These are phyloP conservation scores for Phaethon lepturus DNA, from an alignment of 2,113 vertebrate genomes.

Conservation along the genomic window DNA sequence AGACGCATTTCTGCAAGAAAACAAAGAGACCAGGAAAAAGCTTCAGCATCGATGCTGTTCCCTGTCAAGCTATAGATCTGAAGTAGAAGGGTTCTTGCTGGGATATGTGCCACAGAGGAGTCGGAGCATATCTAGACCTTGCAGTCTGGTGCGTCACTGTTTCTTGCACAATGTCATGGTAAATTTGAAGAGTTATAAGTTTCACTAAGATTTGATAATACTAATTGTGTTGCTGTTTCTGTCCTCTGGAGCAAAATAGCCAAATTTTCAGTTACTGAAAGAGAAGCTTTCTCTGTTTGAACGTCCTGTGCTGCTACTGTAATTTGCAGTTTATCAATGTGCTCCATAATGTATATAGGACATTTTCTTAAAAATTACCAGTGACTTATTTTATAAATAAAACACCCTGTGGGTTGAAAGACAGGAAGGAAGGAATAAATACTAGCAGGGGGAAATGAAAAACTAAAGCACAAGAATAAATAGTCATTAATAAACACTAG, in stretches of 20 bases:
- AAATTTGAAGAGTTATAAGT: neutral
- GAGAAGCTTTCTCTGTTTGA: neutral
- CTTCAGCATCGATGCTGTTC: neutral
- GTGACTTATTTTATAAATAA: constrained; percentile 15
- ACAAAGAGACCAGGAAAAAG: neutral
- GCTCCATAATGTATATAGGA: neutral
- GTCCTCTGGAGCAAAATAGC: neutral
- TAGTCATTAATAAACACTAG: constrained; percentile 17
- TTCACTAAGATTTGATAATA: neutral
- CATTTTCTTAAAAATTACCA: neutral
- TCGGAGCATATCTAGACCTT: constrained; percentile 12
- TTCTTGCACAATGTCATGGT: neutral
- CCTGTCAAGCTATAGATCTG: constrained; percentile 18
- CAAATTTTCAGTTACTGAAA: neutral
- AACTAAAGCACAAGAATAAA: neutral
- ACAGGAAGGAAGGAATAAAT: neutral
- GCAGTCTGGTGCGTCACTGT: neutral
- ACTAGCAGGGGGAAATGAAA: neutral
- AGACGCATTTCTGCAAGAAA: constrained; percentile 29
- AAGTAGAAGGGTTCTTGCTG: neutral
- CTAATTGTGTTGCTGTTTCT: neutral
- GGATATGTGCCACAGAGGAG: constrained; percentile 23
- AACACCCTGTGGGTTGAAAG: neutral
- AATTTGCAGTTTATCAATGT: neutral
- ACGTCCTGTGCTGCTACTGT: neutral